A percentile compares a stretch with the other conserved stretches of the same genome.
These are phyloP conservation scores for Leptopilina myrica DNA, from an alignment of 2,888 invertebrate genomes.

Conservation along the genomic window DNA sequence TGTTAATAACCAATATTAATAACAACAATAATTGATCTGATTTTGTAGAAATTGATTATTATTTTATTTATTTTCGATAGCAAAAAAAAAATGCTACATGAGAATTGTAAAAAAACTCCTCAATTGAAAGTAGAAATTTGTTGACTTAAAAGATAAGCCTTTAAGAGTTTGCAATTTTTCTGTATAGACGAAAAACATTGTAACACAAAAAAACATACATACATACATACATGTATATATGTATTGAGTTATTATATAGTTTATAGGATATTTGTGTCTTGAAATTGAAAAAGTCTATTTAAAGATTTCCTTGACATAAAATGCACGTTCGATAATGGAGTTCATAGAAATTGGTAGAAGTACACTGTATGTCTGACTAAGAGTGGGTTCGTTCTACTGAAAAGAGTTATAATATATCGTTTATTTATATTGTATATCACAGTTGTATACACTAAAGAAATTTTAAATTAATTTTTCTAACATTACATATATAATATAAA, in stretches of 20 bases:
- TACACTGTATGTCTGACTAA: slow-evolving; percentile 6
- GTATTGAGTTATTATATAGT: background rate
- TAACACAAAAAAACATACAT: background rate
- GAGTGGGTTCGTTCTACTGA: slow-evolving; percentile 10
- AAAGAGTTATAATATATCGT: background rate
- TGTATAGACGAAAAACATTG: background rate
- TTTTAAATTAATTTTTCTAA: background rate
- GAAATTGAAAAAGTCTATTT: slow-evolving; percentile 11
- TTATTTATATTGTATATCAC: background rate
- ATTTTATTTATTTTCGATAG: background rate
- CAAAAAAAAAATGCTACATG: background rate
- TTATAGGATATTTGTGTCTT: slow-evolving; percentile 3
- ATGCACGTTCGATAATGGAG: slow-evolving; percentile 11
- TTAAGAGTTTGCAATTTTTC: background rate
- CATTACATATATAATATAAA: background rate
- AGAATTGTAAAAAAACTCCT: no score
- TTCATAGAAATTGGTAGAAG: slow-evolving; percentile 10
- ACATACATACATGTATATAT: no score
- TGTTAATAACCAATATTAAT: no score
- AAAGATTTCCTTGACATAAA: slow-evolving; percentile 14
- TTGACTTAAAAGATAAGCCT: background rate
- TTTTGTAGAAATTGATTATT: background rate
- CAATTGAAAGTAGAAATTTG: background rate
- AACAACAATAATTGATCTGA: no score
- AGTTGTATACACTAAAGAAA: background rate